Evolutionary conservation across 2,888 invertebrate genomes (phyloP).

Genomic region (Lasioglossum figueresi): DNA sequence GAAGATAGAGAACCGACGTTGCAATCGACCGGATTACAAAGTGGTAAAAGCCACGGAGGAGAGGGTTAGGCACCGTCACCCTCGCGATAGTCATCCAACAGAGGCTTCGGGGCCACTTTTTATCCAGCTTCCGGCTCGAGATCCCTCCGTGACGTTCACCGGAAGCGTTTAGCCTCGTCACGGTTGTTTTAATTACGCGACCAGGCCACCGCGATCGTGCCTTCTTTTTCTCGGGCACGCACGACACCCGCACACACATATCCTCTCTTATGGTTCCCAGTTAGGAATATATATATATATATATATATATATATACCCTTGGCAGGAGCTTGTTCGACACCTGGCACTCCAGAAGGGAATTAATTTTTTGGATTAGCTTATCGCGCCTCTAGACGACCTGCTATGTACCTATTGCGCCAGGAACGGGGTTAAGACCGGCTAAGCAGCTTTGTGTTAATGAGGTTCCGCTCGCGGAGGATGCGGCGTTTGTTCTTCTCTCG

Average conservation of each 20-base stretch:
- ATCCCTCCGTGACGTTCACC: slow-evolving; percentile 67
- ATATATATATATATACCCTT: slow-evolving; percentile 20
- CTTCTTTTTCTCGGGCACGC: slow-evolving; percentile 37
- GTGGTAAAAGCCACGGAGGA: background rate
- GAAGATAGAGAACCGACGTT: background rate
- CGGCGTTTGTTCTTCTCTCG: slow-evolving; percentile 42
- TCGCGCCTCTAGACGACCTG: slow-evolving; percentile 74
- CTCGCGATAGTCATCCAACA: slow-evolving; percentile 49
- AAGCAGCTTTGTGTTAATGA: slow-evolving; percentile 78
- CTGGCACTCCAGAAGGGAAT: slow-evolving; percentile 79
- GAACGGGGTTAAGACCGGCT: slow-evolving; percentile 79
- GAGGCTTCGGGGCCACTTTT: slow-evolving; percentile 64
- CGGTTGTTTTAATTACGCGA: slow-evolving; percentile 80
- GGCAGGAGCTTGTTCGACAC: slow-evolving; percentile 72
- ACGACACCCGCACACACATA: slow-evolving; percentile 16
- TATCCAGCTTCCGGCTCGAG: slow-evolving; percentile 75
- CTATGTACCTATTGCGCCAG: slow-evolving; percentile 70
- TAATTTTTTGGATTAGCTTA: slow-evolving; percentile 83
- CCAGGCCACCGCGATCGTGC: slow-evolving; percentile 52
- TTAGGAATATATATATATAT: background rate
- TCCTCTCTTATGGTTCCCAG: background rate
- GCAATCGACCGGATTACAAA: background rate
- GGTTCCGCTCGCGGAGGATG: slow-evolving; percentile 69
- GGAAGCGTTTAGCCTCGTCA: slow-evolving; percentile 82
- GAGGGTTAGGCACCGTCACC: slow-evolving; percentile 51